Evolutionary conservation across 2,113 vertebrate species (phyloP).

Genomic region (Phalacrocorax brasilianus): DNA sequence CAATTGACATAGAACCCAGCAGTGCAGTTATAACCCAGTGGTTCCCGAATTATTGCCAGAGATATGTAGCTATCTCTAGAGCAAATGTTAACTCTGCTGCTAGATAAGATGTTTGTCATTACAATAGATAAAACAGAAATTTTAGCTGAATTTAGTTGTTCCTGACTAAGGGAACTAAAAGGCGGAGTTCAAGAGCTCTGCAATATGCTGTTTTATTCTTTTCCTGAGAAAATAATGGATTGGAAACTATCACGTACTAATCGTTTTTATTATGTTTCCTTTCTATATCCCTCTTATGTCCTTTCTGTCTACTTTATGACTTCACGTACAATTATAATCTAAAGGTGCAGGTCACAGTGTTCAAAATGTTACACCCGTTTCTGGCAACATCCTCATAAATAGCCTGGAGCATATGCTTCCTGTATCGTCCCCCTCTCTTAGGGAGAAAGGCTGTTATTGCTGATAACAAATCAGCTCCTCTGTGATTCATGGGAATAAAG

Average conservation of each 20-base stretch:
- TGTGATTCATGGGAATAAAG: neutral
- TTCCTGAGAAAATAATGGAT: slow-evolving; percentile 39
- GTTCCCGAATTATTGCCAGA: neutral
- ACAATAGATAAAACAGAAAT: neutral
- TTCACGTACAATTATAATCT: neutral
- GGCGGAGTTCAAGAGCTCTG: neutral
- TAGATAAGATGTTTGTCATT: neutral
- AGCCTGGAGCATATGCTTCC: slow-evolving; percentile 36
- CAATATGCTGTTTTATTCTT: neutral
- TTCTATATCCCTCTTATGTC: neutral
- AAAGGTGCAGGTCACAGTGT: slow-evolving; percentile 4
- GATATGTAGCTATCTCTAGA: neutral
- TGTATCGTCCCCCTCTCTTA: neutral
- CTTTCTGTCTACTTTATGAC: neutral
- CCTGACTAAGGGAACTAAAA: neutral
- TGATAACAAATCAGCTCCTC: slow-evolving; percentile 28
- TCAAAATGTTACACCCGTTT: slow-evolving; percentile 2
- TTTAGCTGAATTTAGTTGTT: neutral
- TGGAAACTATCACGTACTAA: neutral
- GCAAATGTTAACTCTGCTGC: neutral
- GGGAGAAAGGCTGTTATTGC: slow-evolving; percentile 1
- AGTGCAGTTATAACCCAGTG: neutral
- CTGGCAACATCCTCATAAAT: neutral
- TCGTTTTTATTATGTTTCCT: neutral
- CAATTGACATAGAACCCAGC: neutral